Percentiles rank a stretch among this genome's conserved stretches.
phyloP scores from a whole-genome alignment of 2,797 vertebrate genomes.

The Acanthis flammea region DNA sequence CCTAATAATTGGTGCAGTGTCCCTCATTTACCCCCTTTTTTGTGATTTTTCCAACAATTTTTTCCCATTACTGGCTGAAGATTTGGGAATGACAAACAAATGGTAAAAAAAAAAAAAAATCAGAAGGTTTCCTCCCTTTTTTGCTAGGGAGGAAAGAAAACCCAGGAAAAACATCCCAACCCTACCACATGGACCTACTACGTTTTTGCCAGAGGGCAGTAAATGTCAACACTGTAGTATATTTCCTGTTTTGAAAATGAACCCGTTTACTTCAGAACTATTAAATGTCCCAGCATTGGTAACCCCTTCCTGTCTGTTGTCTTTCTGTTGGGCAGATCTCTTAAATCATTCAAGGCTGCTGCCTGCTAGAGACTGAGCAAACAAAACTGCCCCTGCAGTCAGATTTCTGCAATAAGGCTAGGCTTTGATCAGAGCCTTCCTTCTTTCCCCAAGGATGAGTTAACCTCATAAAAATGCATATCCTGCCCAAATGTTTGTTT shows the following conservation, averaged over 20 bases:
- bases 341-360: slow-evolving; percentile 7
- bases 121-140: background rate
- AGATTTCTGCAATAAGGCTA: background rate
- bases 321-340: background rate
- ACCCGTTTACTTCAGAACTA: slow-evolving; percentile 6
- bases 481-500: slow-evolving; percentile 50
- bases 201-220: background rate
- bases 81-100: background rate
- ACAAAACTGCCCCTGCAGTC: background rate
- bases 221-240: slow-evolving; percentile 28
- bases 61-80: background rate
- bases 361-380: background rate
- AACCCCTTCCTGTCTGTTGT: slow-evolving; percentile 23
- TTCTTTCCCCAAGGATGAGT: slow-evolving; percentile 40
- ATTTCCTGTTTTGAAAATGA: slow-evolving; percentile 46
- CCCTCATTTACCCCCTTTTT: background rate
- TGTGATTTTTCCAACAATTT: background rate
- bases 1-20: background rate
- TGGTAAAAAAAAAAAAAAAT: background rate
- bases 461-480: slow-evolving; percentile 52
- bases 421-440: slow-evolving; percentile 11
- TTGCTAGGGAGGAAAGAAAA: background rate
- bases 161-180: background rate
- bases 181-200: background rate
- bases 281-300: background rate